Percentiles rank a stretch among this genome's conserved stretches.
phyloP scores from a whole-genome alignment of 1,140 invertebrate genomes.

The Drosophila orena region DNA sequence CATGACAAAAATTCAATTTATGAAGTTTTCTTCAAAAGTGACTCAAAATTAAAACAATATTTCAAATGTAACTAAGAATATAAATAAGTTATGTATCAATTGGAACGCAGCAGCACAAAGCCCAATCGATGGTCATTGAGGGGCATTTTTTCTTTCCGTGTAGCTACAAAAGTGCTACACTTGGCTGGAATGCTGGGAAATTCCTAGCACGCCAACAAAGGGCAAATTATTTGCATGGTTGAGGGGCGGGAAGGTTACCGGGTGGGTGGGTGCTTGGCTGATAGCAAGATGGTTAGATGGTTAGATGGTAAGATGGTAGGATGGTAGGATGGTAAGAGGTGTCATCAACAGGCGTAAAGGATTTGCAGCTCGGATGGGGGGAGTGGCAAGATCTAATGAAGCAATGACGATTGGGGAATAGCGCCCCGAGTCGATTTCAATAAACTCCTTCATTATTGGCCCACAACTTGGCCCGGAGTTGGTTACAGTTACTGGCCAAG shows the following conservation, averaged over 20 bases:
- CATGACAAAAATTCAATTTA: not conserved
- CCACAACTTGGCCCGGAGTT: slow-evolving; percentile 42
- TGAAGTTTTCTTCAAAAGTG: not conserved
- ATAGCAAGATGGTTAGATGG: too few species aligned
- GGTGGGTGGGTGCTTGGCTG: not conserved
- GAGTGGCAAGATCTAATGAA: slow-evolving; percentile 43
- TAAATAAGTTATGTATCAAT: not conserved
- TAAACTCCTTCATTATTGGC: slow-evolving; percentile 75
- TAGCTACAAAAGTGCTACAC: slow-evolving; percentile 68
- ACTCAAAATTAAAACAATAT: not conserved
- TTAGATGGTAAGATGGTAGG: not conserved
- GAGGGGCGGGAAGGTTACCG: not conserved
- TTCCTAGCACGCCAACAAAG: slow-evolving; percentile 66
- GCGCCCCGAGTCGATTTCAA: slow-evolving; percentile 67
- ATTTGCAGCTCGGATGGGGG: slow-evolving; percentile 12
- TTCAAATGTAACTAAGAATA: too few species aligned
- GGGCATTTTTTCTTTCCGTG: slow-evolving; percentile 13
- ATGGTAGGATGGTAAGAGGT: slow-evolving; percentile 10
- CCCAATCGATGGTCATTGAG: not conserved
- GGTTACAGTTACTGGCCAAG: slow-evolving; percentile 37
- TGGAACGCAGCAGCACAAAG: too few species aligned
- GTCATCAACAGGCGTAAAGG: slow-evolving; percentile 67
- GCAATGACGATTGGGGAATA: slow-evolving; percentile 68
- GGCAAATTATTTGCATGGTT: slow-evolving; percentile 68
- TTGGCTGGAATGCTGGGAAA: slow-evolving; percentile 61